Evolutionary conservation across 1,140 invertebrate genomes (phyloP), one percentile per base, ranked within the genome.

Genomic region (Euura saliciscinereae): DNA sequence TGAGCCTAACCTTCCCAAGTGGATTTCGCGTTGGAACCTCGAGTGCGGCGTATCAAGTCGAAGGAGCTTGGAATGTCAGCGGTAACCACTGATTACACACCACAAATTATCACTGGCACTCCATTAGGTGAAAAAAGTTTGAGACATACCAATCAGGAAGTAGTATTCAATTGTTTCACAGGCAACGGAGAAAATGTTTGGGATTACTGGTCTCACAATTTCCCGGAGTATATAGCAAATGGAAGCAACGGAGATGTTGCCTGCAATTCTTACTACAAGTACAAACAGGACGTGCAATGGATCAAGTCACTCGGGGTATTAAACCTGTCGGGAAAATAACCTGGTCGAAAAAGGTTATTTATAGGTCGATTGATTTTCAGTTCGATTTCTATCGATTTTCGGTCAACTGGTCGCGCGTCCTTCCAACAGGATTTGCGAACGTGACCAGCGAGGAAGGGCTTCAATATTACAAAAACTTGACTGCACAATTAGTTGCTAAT

Each of bases 41-140:
- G 0, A 88, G 90, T 1, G 85, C 90, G 0, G 81, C 91, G 2
- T 92, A 92, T 83, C 92, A 93, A 87, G 89, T 93, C 45, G 92
- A 94, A 87, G 92, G 92, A 65, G 92, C 82, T n/a, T 59, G 51
- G 51, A 59, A 59, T 59, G 51, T 59, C 51, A 59, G 51, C 51
- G 51, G 51, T 59, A n/a, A 28, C 28, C 28, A 28, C n/a, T n/a
- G n/a, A n/a, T n/a, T n/a, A n/a, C n/a, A n/a, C n/a, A n/a, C n/a
- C n/a, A n/a, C n/a, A n/a, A n/a, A 28, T 28, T 28, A 28, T 28
- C 28, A 28, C 28, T 28, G 28, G 28, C 28, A 28, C 28, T 28
- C 28, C 28, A 28, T 28, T 28, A 28, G 28, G 28, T 28, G 28
- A 28, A n/a, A 6, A 59, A 59, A 11, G 10, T 3, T 59, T 59